Evolutionary conservation across 2,113 vertebrate species (phyloP), one percentile per base, ranked within the genome.

Genomic region (Vireo altiloquus): DNA sequence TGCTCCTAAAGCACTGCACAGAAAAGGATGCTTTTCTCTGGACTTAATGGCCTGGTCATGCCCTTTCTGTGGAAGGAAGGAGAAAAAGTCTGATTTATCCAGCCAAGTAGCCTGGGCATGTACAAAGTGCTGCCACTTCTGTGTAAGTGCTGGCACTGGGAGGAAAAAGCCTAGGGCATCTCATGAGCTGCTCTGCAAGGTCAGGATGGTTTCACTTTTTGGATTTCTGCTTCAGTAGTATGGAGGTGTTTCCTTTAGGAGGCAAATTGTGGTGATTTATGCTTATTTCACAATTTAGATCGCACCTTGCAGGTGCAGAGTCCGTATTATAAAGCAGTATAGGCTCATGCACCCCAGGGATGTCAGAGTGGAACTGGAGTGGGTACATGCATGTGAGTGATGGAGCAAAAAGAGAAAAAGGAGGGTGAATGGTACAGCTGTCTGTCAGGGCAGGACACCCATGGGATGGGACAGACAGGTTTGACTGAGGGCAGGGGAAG

Each of bases 11-110:
- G 56, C 65, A 66, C 79, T 37, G 74, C n/a, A 47, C 63, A 70
- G 91, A 40, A 95, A 78, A 72, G 70, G 89, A 92, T 94, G 88
- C 80, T 92, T 54, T 75, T 35, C 71, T 87, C 37, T 46, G n/a
- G 39, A 8, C 44, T 57, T 37, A 78, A 70, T 39, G 76, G 70
- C 33, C 82, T 94, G 60, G 33, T 54, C 2, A 2, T 88, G 57
- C 61, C 57, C 42, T 86, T 86, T 68, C 31, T 82, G 46, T 44
- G 33, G 13, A 79, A 53, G 5, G 49, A 64, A 65, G 54, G 59
- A 82, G 63, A 30, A 82, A 82, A 89, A 46, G 13, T 91, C 53
- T 20, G 6, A 27, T 54, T 70, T 42, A 85, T 57, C 47, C 63
- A 76, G 50, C 70, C 40, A 47, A 77, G 59, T 33, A 65, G 47